A percentile compares a stretch with the other conserved stretches of the same genome.
Conservation (phyloP, 2,113 vertebrate species). For the Perca schrenkii region DNA sequence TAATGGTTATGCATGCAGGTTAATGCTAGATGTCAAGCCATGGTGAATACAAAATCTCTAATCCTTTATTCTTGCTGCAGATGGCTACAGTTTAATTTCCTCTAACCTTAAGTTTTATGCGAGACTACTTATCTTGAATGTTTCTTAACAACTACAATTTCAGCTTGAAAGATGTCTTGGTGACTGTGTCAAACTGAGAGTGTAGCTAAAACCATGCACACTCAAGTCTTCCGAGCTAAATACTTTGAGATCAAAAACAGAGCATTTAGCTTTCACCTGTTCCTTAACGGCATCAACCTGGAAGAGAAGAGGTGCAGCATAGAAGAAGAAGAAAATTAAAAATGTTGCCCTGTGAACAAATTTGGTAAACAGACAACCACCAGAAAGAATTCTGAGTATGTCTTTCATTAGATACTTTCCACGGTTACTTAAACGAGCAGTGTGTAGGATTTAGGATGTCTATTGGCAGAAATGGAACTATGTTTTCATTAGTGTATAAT, state of each 20-base stretch:
- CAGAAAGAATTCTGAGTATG: not conserved
- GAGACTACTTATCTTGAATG: not conserved
- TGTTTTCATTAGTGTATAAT: too few relatives aligned
- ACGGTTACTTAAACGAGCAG: too few relatives aligned
- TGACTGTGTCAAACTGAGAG: slow-evolving; percentile 81
- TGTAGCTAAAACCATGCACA: slow-evolving; percentile 89
- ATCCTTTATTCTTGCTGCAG: not conserved
- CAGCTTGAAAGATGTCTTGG: slow-evolving; percentile 82
- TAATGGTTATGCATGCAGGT: not conserved
- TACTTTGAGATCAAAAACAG: slow-evolving; percentile 76
- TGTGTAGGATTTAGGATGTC: too few relatives aligned
- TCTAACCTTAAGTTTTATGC: not conserved
- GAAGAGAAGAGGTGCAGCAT: slow-evolving; percentile 95
- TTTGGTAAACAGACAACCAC: not conserved
- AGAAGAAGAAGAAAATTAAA: slow-evolving; percentile 86
- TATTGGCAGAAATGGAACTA: too few relatives aligned
- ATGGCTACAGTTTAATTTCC: not conserved
- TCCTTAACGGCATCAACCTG: slow-evolving; percentile 97
- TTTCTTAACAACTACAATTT: slow-evolving; percentile 28
- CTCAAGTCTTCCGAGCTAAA: slow-evolving; percentile 88
- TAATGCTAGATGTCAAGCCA: not conserved
- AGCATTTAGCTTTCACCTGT: slow-evolving; percentile 94
- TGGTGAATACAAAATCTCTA: not conserved
- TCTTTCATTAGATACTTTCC: not conserved
- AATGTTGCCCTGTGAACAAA: slow-evolving; percentile 80